Base-by-base conservation (phyloP, 2,888 invertebrate genomes). In the Xylota sylvarum region DNA sequence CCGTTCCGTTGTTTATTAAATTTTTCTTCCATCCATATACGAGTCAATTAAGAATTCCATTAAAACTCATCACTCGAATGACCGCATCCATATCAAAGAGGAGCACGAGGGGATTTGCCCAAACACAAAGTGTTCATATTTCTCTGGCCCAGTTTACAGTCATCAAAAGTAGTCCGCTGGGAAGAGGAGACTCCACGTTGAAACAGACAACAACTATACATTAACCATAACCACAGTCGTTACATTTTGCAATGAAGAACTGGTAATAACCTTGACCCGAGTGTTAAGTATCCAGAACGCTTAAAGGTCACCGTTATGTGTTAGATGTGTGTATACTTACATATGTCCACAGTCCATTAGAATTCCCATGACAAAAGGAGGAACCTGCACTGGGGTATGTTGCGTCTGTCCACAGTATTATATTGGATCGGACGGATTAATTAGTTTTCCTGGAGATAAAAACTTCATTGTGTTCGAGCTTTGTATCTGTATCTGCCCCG, bases 21-120 rank as follows among this genome's bases (percentile, higher is more conserved):
- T 40, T 69, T 37, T 23, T 46, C 73, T 62, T 50, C 46, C 65
- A 56, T 78, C 60, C 60, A 56, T 67, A 64, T 56, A 37, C 17
- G 32, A 56, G 50, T 64, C 69, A 84, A 84, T 84, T 84, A 74
- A 79, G 69, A 76, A 65, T 74, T 80, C 80, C 80, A 80, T 85
- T 80, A 80, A 65, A 72, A 77, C 70, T 67, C 60, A 73, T 83
- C 78, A 78, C 60, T 67, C 56, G 62, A 73, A 67, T 83, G 78
- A 62, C 72, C 62, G 52, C 78, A 78, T 64, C 65, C 30, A 67
- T n/a, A 43, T 27, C 5, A 19, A 67, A 40, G 27, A 12, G 17
- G 37, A 48, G 37, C 23, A 37, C 6, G 27, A 6, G 23, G 27
- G 27, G 19, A 43, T 6, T 27, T n/a, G 32, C 32, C 0, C 4